These are phyloP conservation scores for Ecliptopera silaceata DNA, from an alignment of 2,888 invertebrate species.

Conservation along the genomic window DNA sequence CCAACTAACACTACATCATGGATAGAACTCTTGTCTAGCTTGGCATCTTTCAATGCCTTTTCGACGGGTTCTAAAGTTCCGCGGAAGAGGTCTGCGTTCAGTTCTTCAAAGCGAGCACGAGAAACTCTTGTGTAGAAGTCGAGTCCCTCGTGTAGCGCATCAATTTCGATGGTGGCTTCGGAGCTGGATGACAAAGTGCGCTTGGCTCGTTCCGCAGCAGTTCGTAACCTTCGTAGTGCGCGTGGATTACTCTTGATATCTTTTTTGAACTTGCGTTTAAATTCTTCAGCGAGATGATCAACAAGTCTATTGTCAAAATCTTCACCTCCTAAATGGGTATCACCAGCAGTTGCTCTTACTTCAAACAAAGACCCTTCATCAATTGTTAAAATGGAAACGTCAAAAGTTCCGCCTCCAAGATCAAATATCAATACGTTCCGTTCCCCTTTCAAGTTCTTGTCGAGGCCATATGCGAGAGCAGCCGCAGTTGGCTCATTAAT, in stretches of 20 bases:
- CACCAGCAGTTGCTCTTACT: conserved; percentile 92
- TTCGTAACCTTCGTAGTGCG: conserved; percentile 87
- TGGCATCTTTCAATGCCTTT: conserved; percentile 89
- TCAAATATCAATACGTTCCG: conserved; percentile 86
- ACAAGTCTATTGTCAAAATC: conserved; percentile 87
- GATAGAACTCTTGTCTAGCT: conserved; percentile 89
- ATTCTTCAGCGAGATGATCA: conserved; percentile 86
- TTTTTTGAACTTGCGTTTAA: conserved; percentile 87
- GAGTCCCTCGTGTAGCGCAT: conserved; percentile 88
- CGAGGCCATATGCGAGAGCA: conserved; percentile 87
- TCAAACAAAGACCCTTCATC: conserved; percentile 90
- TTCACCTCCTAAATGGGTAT: conserved; percentile 92
- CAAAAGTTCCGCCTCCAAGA: conserved; percentile 88
- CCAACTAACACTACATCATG: conserved; percentile 92
- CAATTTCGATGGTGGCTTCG: conserved; percentile 89
- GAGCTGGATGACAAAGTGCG: conserved; percentile 89
- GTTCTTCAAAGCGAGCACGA: conserved; percentile 89
- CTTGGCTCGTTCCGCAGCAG: conserved; percentile 90
- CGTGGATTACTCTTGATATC: conserved; percentile 86
- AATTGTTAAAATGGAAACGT: conserved; percentile 92
- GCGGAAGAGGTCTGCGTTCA: conserved; percentile 88
- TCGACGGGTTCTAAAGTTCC: conserved; percentile 90
- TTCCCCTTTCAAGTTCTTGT: conserved; percentile 86
- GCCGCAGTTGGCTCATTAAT: conserved; percentile 93
- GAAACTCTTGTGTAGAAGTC: conserved; percentile 87